These are phyloP conservation scores for roundworm (Caenorhabditis elegans) DNA, from an alignment of 1,140 invertebrate species.

Conservation along the genomic window DNA sequence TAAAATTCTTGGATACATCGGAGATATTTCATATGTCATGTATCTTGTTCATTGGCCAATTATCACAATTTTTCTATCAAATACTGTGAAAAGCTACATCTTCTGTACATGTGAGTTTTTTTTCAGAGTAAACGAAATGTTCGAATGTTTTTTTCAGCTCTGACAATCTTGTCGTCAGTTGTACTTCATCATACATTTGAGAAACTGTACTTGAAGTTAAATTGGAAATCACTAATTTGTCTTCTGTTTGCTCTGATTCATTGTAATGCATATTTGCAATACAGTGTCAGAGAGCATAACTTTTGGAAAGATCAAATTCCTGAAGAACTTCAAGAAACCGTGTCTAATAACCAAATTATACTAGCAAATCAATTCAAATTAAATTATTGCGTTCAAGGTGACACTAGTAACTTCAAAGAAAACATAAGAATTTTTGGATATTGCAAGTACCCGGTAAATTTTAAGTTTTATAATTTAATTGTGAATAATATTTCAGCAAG, in stretches of 20 bases:
- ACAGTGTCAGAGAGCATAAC: background rate
- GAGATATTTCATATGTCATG: conserved; percentile 35
- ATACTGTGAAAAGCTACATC: background rate
- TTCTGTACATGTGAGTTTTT: background rate
- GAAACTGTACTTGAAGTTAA: background rate
- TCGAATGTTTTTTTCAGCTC: background rate
- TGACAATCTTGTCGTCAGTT: background rate
- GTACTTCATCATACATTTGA: conserved; percentile 14
- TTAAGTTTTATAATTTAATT: background rate
- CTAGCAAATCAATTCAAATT: background rate
- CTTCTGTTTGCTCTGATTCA: background rate
- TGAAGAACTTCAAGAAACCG: background rate
- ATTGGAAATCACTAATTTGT: background rate
- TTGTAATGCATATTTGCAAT: background rate
- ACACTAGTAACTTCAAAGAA: background rate
- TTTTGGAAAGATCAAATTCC: background rate
- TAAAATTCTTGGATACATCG: conserved; percentile 24
- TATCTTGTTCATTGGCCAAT: conserved; percentile 39
- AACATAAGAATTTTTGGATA: background rate
- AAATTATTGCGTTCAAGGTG: background rate
- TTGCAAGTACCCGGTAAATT: background rate
- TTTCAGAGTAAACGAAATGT: background rate
- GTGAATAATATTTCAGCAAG: background rate
- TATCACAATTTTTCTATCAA: background rate
- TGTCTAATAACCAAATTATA: background rate